A percentile compares a stretch with the other conserved stretches of the same genome.
Conservation (phyloP, 2,888 invertebrate genomes). For the Lycophotia porphyrea region DNA sequence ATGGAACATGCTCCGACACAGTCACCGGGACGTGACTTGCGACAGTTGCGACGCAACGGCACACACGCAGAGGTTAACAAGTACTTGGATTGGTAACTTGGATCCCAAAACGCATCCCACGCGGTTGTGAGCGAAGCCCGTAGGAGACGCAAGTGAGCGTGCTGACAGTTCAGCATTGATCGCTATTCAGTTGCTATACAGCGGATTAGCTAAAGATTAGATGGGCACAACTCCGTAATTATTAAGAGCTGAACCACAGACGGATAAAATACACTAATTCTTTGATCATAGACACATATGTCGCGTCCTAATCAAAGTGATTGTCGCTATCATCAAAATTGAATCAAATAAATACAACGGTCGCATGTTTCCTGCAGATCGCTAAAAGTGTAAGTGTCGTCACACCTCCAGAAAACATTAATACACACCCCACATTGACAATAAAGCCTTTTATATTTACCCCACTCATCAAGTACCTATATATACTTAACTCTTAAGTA, state of each 20-base stretch:
- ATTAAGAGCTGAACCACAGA: background rate
- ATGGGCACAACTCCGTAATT: background rate
- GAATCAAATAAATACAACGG: background rate
- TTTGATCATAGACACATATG: background rate
- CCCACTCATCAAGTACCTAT: conserved; percentile 9
- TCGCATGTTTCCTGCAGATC: background rate
- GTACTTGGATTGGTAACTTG: no score
- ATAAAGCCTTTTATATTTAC: conserved; percentile 9
- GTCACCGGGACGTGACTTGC: background rate
- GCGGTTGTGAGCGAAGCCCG: background rate
- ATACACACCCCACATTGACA: background rate
- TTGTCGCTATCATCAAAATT: background rate
- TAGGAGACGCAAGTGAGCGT: background rate
- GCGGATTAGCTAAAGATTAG: conserved; percentile 12
- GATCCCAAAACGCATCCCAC: background rate
- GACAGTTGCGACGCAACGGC: background rate
- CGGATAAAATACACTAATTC: background rate
- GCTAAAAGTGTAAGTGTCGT: background rate
- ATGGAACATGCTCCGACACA: background rate
- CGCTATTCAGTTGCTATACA: background rate
- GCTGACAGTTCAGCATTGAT: background rate
- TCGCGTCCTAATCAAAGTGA: background rate
- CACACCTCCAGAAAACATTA: background rate
- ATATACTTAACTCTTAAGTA: conserved; percentile 34
- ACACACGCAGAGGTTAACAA: background rate